A percentile compares a stretch with the other conserved stretches of the same genome.
Evolutionary conservation across 2,113 vertebrate genomes (phyloP).

Genomic region (Kryptolebias marmoratus): DNA sequence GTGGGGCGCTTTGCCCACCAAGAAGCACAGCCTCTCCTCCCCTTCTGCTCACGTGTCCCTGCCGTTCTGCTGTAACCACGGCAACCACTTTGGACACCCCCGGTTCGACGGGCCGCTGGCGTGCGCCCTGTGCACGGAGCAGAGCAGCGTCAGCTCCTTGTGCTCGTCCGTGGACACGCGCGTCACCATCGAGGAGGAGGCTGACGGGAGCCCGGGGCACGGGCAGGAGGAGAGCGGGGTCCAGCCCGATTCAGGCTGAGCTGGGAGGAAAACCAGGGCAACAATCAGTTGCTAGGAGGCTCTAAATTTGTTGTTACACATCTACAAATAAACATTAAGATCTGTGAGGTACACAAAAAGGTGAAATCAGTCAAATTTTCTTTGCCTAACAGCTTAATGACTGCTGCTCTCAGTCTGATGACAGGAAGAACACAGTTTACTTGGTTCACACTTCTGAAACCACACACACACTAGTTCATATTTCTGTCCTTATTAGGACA

Average conservation of each 20-base stretch:
- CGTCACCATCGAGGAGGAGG: conserved; percentile 93
- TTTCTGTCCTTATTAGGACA: too few relatives aligned
- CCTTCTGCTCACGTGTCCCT: conserved; percentile 76
- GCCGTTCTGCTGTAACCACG: conserved; percentile 68
- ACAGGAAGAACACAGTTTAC: too few relatives aligned
- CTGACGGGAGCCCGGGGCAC: conserved; percentile 84
- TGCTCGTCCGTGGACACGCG: conserved; percentile 90
- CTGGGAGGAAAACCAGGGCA: conserved; percentile 23
- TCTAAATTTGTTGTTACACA: neutral
- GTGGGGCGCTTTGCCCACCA: conserved; percentile 89
- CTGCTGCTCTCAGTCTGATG: too few relatives aligned
- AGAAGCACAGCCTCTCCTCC: conserved; percentile 76
- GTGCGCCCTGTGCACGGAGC: conserved; percentile 90
- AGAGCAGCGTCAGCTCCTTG: conserved; percentile 91
- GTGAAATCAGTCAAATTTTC: neutral
- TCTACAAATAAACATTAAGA: neutral
- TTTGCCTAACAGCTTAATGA: neutral
- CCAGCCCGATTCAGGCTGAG: conserved; percentile 75
- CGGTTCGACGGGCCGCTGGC: conserved; percentile 77
- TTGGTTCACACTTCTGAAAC: too few relatives aligned
- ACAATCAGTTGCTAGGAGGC: neutral
- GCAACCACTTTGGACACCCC: conserved; percentile 34
- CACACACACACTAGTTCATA: too few relatives aligned
- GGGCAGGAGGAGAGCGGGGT: conserved; percentile 67
- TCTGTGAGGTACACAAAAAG: neutral